Base-by-base conservation (phyloP, 2,797 vertebrate genomes). In the Pampus argenteus region DNA sequence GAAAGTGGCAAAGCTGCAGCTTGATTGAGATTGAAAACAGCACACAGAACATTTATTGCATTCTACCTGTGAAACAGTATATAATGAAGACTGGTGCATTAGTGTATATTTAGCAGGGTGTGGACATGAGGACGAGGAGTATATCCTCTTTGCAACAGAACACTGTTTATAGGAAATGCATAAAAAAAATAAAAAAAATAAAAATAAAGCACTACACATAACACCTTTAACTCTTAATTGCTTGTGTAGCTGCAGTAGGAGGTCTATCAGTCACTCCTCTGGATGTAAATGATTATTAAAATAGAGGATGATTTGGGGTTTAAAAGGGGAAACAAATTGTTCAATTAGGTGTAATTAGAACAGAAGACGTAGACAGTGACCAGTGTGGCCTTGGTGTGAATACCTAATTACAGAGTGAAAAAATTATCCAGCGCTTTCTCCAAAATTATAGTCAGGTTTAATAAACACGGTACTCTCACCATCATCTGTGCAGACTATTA, bases 331-430 rank as follows among this genome's bases (percentile, higher is more conserved):
- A 56, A 83, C 60, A 74, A 89, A 91, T 87, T 83, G 83, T 81
- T 88, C 81, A 87, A 79, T 90, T 88, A 86, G 69, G 70, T 71
- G 29, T 79, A 85, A 91, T 90, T 89, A 86, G 69, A 80, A 74
- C 10, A 73, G 64, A 76, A 71, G 63, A 60, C 59, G 59, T 40
- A 71, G 69, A 89, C 59, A 65, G 70, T 84, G 78, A 84, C 82
- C 79, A 76, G 63, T 44, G 64, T 75, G 76, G 76, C 85, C 81
- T 87, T 83, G 71, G 82, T 66, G 76, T 89, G 85, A 93, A 87
- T 86, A 86, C 47, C 80, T 84, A 73, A 90, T 90, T 83, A 87
- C 52, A 31, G 36, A 72, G 34, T 72, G 59, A 34, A 69, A 54
- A 65, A 85, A 82, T 62, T 20, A 83, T 76, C 52, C 26, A 15